Conservation (phyloP, 2,888 invertebrate species). For the Drosophila anceps region DNA sequence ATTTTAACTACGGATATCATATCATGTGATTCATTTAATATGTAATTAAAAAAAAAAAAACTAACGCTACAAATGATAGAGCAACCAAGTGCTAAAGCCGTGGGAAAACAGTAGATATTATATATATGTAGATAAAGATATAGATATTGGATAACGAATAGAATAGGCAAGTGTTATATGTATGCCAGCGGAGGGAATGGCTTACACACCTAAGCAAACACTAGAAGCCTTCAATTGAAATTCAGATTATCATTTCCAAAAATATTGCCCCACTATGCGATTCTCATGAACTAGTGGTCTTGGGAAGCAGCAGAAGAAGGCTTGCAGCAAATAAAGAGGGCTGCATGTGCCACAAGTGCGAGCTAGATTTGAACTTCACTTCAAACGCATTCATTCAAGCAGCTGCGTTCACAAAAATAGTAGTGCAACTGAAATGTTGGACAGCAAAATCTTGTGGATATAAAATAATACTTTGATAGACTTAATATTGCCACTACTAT, state of each 20-base stretch:
- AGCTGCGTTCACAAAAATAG: too few species aligned
- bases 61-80: background rate
- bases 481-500: too few species aligned
- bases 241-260: background rate
- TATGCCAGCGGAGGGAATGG: background rate
- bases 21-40: background rate
- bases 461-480: too few species aligned
- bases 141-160: background rate
- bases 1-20: too few species aligned
- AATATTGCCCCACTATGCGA: background rate
- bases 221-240: background rate
- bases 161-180: background rate
- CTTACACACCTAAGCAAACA: background rate
- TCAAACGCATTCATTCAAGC: too few species aligned
- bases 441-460: too few species aligned
- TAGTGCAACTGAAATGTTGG: too few species aligned
- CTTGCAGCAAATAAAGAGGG: background rate
- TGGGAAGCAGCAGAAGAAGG: background rate
- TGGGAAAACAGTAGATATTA: background rate
- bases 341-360: background rate
- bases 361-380: background rate
- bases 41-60: background rate
- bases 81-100: background rate
- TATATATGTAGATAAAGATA: background rate
- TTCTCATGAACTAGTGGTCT: background rate